phyloP scores from a whole-genome alignment of 1,140 invertebrate genomes.

The Aphelenchoides fujianensis region DNA sequence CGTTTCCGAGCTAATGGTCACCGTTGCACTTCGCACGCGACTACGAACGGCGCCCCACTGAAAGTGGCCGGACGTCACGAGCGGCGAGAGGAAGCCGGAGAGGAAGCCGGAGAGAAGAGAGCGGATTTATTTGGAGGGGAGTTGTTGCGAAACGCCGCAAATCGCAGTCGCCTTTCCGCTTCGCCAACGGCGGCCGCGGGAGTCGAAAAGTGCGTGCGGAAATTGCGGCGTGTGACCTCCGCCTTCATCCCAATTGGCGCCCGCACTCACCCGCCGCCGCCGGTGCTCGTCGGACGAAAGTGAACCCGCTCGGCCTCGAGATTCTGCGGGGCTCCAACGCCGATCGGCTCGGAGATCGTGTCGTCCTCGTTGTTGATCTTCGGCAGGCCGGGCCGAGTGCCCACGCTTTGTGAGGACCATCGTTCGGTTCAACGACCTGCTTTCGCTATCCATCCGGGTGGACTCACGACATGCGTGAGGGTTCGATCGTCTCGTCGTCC shows the following conservation, averaged over 20 bases:
- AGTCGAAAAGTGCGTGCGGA: neutral
- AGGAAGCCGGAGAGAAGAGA: neutral
- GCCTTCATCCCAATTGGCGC: neutral
- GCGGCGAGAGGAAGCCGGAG: no score
- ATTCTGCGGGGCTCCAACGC: neutral
- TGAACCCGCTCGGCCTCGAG: constrained; percentile 6
- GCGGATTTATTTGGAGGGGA: neutral
- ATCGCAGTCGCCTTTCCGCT: neutral
- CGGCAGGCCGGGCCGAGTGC: constrained; percentile 4
- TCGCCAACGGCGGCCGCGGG: neutral
- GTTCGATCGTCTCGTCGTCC: neutral
- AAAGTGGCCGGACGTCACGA: no score
- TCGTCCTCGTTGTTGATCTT: constrained; percentile 1
- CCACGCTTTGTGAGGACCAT: constrained; percentile 14
- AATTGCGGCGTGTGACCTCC: neutral
- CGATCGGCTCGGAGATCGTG: neutral
- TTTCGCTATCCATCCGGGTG: neutral
- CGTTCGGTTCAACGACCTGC: constrained; percentile 14
- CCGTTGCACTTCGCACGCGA: constrained; percentile 5
- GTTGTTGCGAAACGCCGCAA: neutral
- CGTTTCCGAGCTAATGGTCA: neutral
- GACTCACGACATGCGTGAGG: neutral
- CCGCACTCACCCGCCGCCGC: neutral
- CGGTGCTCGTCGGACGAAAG: neutral
- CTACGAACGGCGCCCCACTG: no score